phyloP scores from a whole-genome alignment of 2,888 invertebrate species.

The Drosophila peninsularis region DNA sequence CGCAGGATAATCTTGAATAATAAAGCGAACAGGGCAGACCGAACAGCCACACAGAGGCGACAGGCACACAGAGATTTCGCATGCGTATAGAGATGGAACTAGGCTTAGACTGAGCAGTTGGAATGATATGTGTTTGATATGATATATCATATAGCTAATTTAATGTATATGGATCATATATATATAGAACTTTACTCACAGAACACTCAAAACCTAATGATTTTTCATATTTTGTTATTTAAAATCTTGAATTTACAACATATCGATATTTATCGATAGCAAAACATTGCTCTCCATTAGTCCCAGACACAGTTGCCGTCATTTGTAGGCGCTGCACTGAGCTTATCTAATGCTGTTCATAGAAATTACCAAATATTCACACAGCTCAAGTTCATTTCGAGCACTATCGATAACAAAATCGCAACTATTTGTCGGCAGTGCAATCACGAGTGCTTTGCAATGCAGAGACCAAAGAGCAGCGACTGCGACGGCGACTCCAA shows the following conservation, averaged over 20 bases:
- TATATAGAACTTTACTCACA: too few species aligned
- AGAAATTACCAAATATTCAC: too few species aligned
- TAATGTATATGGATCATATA: too few species aligned
- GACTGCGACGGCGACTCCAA: constrained; percentile 36
- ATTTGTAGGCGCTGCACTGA: too few species aligned
- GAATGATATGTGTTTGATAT: too few species aligned
- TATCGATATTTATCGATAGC: background rate
- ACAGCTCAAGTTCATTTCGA: too few species aligned
- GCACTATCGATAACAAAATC: constrained; percentile 28
- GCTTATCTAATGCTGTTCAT: too few species aligned
- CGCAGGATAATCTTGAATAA: constrained; percentile 81
- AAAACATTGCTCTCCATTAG: too few species aligned
- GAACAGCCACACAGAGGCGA: constrained; percentile 34
- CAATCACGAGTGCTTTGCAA: constrained; percentile 56
- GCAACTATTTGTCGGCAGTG: constrained; percentile 60
- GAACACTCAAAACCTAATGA: too few species aligned
- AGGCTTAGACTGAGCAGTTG: constrained; percentile 5
- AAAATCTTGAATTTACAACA: background rate
- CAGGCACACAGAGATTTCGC: constrained; percentile 28
- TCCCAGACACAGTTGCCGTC: too few species aligned
- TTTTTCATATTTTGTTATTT: too few species aligned
- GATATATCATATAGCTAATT: too few species aligned
- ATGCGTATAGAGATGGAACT: constrained; percentile 14
- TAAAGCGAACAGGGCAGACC: constrained; percentile 48
- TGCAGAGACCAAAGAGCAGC: constrained; percentile 42